Conservation (phyloP, 2,888 invertebrate species). For the Drosophila borealis region DNA sequence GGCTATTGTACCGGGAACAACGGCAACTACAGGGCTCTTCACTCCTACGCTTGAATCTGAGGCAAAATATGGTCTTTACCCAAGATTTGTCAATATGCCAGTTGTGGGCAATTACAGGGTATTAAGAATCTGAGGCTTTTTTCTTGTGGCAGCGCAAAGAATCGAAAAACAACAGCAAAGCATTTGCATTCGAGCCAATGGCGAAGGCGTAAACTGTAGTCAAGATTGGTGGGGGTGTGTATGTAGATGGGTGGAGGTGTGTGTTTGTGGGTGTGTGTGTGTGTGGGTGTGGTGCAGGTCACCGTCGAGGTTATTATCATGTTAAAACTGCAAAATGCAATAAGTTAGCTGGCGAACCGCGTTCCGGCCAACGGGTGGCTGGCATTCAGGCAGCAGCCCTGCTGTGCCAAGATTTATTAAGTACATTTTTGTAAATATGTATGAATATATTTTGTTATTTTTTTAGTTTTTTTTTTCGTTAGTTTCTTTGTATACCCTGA, state of each 20-base stretch:
- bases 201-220: slow-evolving; percentile 40
- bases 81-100: too few species aligned
- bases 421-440: slow-evolving; percentile 26
- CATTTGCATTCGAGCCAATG: slow-evolving; percentile 55
- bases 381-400: slow-evolving; percentile 31
- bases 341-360: slow-evolving; percentile 66
- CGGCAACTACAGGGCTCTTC: too few species aligned
- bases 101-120: too few species aligned
- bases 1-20: too few species aligned
- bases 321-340: slow-evolving; percentile 70
- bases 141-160: slow-evolving; percentile 16
- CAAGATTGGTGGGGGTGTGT: slow-evolving; percentile 19
- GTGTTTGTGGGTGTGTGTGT: slow-evolving; percentile 3
- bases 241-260: background rate
- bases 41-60: too few species aligned
- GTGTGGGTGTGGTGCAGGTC: slow-evolving; percentile 33
- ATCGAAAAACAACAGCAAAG: slow-evolving; percentile 35
- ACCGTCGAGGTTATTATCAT: slow-evolving; percentile 66
- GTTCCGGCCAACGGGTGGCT: slow-evolving; percentile 45
- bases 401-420: slow-evolving; percentile 69
- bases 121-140: background rate
- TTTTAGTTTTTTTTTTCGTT: background rate
- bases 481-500: background rate
- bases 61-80: too few species aligned
- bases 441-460: background rate